A percentile compares a stretch with the other conserved stretches of the same genome.
These are phyloP conservation scores for Ethmia dodecea DNA, from an alignment of 2,888 invertebrate species.

Conservation along the genomic window DNA sequence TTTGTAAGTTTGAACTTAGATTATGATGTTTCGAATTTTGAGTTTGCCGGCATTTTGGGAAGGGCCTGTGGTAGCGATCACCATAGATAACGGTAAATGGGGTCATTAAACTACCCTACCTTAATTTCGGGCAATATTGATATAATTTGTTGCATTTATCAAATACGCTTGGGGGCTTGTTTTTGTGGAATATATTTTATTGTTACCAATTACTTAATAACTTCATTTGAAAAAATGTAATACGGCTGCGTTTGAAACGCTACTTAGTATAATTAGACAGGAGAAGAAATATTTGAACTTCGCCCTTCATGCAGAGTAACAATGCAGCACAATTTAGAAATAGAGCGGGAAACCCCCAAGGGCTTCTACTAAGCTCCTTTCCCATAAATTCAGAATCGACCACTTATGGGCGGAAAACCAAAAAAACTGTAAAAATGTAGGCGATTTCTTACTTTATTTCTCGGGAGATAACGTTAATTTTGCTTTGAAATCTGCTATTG, in stretches of 20 bases:
- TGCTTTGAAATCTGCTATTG: slow-evolving; percentile 10
- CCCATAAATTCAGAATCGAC: slow-evolving; percentile 60
- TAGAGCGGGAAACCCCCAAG: slow-evolving; percentile 47
- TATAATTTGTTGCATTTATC: slow-evolving; percentile 60
- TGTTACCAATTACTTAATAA: slow-evolving; percentile 55
- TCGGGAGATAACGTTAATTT: slow-evolving; percentile 22
- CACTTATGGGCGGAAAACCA: slow-evolving; percentile 41
- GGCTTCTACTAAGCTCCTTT: slow-evolving; percentile 47
- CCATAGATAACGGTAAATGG: slow-evolving; percentile 61
- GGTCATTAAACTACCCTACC: slow-evolving; percentile 63
- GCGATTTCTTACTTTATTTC: slow-evolving; percentile 28
- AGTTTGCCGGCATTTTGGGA: slow-evolving; percentile 57
- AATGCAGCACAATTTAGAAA: slow-evolving; percentile 51
- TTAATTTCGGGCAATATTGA: slow-evolving; percentile 47
- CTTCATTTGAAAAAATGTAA: slow-evolving; percentile 29
- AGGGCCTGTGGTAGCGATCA: slow-evolving; percentile 55
- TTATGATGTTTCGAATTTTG: slow-evolving; percentile 71
- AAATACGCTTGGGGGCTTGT: slow-evolving; percentile 40
- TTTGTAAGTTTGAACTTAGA: slow-evolving; percentile 40
- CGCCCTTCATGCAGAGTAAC: slow-evolving; percentile 36
- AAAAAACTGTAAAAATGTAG: slow-evolving; percentile 21
- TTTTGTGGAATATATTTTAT: slow-evolving; percentile 50
- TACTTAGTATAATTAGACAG: slow-evolving; percentile 43
- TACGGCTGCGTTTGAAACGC: slow-evolving; percentile 4
- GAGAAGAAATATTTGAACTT: slow-evolving; percentile 38